Base-by-base conservation (phyloP, 92 coral and sea anemone species). In the Paramuricea clavata region DNA sequence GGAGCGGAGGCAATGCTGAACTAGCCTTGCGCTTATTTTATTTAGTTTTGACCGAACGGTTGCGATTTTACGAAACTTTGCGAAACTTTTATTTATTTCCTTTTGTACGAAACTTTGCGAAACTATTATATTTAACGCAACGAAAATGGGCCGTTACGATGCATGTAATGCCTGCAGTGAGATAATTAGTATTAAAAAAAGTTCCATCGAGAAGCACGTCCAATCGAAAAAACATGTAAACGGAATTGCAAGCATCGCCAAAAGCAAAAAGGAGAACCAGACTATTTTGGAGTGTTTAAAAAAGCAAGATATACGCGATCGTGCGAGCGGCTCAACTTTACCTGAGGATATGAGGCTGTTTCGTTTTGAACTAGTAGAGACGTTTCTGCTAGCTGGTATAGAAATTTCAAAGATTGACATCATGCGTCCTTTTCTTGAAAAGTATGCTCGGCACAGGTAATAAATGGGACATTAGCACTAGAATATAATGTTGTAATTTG, bases 301-400 rank as follows among this genome's bases (percentile, higher is more conserved):
- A 81, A 74, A 87, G 85, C 88, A 36, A 12, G 88, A 88, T 75
- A 88, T 21, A 87, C 85, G 83, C 17, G 88, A 88, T 21, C 83
- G 75, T 78, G 65, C 87, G 61, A 83, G 78, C 65, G 87, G 87
- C 15, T 83, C 81, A 78, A 83, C 87, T 41, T 70, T 83, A 78
- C 87, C 87, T 69, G 81, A 74, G 22, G 87, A 69, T 22, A 83
- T 83, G 39, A 80, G 88, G 19, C 36, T 85, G 88, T 85, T 74
- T 28, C 87, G 54, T 43, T 83, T 83, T 83, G 87, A 82, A 15
- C 31, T 88, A 74, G 91, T 88, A 26, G 78, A 88, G 84, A 72
- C 71, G 75, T 83, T 26, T n/a, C n/a, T n/a, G n/a, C n/a, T n/a
- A n/a, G n/a, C n/a, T n/a, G n/a, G n/a, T n/a, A n/a, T n/a, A n/a